phyloP scores from a whole-genome alignment of 1,140 invertebrate genomes.

The Lethocerus indicus region DNA sequence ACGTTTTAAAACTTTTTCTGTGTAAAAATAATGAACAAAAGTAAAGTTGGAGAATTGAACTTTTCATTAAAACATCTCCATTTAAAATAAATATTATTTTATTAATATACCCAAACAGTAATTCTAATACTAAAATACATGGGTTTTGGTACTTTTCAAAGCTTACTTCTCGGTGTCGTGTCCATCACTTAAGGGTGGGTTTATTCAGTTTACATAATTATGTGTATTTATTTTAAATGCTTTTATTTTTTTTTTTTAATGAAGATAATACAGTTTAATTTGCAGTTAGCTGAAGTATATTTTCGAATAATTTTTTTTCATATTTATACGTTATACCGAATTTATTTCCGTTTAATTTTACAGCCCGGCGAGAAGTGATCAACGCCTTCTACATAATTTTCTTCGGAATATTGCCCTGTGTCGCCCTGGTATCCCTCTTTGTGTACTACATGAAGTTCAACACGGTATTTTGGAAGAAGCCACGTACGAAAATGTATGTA shows the following conservation, averaged over 20 bases:
- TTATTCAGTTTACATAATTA: neutral
- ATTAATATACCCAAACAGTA: too few relatives aligned
- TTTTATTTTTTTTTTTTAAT: neutral
- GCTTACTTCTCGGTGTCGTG: neutral
- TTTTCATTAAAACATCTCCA: too few relatives aligned
- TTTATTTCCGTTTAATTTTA: constrained; percentile 22
- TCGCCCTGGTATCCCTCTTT: constrained; percentile 41
- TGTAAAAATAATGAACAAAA: too few relatives aligned
- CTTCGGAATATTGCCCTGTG: constrained; percentile 57
- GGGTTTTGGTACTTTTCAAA: neutral
- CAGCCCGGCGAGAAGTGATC: constrained; percentile 52
- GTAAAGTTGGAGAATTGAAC: neutral
- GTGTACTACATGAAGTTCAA: constrained; percentile 38
- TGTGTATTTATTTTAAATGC: neutral
- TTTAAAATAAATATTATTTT: too few relatives aligned
- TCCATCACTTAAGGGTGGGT: constrained; percentile 6
- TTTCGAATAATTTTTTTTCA: neutral
- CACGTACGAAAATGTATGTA: constrained; percentile 17
- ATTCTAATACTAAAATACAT: neutral
- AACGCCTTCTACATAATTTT: constrained; percentile 66
- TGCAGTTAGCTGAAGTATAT: neutral
- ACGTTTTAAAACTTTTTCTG: too few relatives aligned
- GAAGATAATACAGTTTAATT: neutral
- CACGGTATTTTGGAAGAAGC: constrained; percentile 15
- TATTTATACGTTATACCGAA: neutral